Evolutionary conservation across 2,888 invertebrate species (phyloP), one percentile per base, ranked within the genome.

Genomic region (Noctua pronuba): DNA sequence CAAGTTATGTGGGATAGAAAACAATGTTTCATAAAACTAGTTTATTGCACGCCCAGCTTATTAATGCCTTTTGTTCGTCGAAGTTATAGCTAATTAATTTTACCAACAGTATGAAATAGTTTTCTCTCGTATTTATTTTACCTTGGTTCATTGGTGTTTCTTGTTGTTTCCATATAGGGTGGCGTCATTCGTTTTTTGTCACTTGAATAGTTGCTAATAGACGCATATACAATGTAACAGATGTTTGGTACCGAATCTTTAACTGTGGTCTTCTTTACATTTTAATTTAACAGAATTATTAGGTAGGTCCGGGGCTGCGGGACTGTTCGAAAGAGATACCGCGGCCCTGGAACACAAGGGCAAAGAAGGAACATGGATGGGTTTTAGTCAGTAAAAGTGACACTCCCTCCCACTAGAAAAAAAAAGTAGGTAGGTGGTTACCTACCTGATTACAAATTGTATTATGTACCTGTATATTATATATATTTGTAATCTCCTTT

Each of bases 11-110:
- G 68, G 70, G 65, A 68, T 76, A 77, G 44, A 86, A 86, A 86
- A 82, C 83, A 86, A 73, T 78, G 86, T 78, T 86, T 84, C 81
- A 75, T 85, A 82, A 77, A 74, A 77, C 64, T 79, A 41, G 85
- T 89, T 85, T 85, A 87, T 88, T 76, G 68, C 67, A 73, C 60
- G 69, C 38, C 60, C 35, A 55, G 80, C 65, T 77, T 85, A 85
- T 80, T 89, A 87, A 88, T 89, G 79, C 68, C 74, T 88, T 88
- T 79, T 88, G 88, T 89, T 85, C 70, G 65, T 38, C 38, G n/a
- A 80, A 77, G 86, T 79, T 82, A 79, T 73, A 73, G 73, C 77
- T 84, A 75, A 82, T 87, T 88, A 81, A 84, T 87, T 80, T 88
- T 68, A 79, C 76, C 73, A 84, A 74, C 75, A 55, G 38, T 65